Conservation (phyloP, 1,140 invertebrate genomes). For the Trypoxylus dichotomus region DNA sequence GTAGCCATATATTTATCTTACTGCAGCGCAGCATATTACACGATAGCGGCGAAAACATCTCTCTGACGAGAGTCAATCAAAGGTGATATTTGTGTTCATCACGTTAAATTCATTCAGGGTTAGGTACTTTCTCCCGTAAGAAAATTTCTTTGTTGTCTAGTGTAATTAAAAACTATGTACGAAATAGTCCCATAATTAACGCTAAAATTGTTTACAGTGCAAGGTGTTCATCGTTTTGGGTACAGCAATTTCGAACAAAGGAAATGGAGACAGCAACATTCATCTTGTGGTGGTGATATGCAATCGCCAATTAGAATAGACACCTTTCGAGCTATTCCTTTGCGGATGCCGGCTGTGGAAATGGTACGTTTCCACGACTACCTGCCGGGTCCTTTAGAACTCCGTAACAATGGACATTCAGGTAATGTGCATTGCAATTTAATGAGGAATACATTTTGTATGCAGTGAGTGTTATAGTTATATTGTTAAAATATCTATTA, state of each 20-base stretch:
- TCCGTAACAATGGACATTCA: conserved; percentile 70
- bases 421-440: conserved; percentile 53
- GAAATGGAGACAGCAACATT: conserved; percentile 19
- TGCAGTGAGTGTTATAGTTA: not conserved
- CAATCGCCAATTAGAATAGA: conserved; percentile 35
- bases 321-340: conserved; percentile 54
- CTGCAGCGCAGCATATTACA: too few relatives aligned
- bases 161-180: too few relatives aligned
- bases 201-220: not conserved
- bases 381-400: conserved; percentile 60
- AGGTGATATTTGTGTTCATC: too few relatives aligned
- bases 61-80: too few relatives aligned
- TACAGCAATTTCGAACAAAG: conserved; percentile 31
- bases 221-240: conserved; percentile 29
- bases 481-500: not conserved
- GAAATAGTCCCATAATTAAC: not conserved
- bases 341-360: conserved; percentile 70
- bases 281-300: conserved; percentile 21
- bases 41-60: too few relatives aligned
- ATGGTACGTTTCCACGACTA: conserved; percentile 71
- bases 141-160: too few relatives aligned
- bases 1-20: too few relatives aligned
- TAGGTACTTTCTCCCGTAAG: too few relatives aligned
- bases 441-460: not conserved
- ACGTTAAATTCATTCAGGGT: too few relatives aligned